These are phyloP conservation scores for Natator depressus DNA, from an alignment of 2,113 vertebrate genomes.

Conservation along the genomic window DNA sequence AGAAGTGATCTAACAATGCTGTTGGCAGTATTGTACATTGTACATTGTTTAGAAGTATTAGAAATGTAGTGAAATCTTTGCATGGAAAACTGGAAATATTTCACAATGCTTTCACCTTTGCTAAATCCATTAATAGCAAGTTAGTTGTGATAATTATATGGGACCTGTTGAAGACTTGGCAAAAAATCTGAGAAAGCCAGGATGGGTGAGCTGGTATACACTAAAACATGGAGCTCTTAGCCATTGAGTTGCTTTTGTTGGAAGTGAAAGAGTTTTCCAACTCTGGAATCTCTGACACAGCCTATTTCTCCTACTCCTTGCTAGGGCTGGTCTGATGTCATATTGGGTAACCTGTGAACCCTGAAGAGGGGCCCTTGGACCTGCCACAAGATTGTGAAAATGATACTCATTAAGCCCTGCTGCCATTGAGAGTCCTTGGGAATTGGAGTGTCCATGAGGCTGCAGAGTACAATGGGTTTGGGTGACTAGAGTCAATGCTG, in stretches of 20 bases:
- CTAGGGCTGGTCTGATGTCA: not conserved
- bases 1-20: not conserved
- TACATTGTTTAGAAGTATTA: not conserved
- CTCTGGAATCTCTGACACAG: no score
- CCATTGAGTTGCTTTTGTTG: no score
- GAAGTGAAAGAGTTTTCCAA: no score
- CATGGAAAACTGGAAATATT: not conserved
- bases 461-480: not conserved
- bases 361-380: not conserved
- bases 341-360: not conserved
- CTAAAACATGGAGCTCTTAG: no score
- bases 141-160: not conserved
- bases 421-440: not conserved
- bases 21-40: accelerated
- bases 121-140: not conserved
- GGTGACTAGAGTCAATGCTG: not conserved
- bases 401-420: not conserved
- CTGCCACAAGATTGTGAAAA: not conserved
- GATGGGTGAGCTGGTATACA: no score
- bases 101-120: not conserved
- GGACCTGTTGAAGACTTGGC: not conserved
- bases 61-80: not conserved
- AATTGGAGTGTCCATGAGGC: not conserved
- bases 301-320: no score
- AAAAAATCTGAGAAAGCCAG: not conserved